Evolutionary conservation across 2,888 invertebrate genomes (phyloP).

Genomic region (Calameuta filiformis): DNA sequence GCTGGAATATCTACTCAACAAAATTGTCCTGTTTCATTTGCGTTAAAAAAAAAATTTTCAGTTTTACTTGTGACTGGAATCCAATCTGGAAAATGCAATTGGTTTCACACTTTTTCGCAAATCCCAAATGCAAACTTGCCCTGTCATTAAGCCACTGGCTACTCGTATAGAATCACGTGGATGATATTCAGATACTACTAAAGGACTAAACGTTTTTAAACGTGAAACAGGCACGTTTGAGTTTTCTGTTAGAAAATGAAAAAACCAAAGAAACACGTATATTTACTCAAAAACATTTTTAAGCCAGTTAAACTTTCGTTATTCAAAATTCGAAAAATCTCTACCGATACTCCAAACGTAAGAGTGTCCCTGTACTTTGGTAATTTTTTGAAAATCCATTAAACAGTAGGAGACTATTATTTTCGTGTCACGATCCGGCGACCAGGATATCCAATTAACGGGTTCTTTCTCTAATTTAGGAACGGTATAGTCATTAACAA

Average conservation of each 20-base stretch:
- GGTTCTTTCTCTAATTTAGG: conserved; percentile 75
- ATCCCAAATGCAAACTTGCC: conserved; percentile 63
- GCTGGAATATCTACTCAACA: too few species aligned
- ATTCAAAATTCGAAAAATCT: too few species aligned
- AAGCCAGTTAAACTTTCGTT: too few species aligned
- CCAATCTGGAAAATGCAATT: conserved; percentile 67
- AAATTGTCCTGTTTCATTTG: too few species aligned
- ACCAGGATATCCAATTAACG: conserved; percentile 85
- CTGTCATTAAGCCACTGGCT: conserved; percentile 14
- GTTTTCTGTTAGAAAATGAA: conserved; percentile 63
- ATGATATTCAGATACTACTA: conserved; percentile 70
- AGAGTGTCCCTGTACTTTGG: too few species aligned
- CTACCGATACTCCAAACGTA: too few species aligned
- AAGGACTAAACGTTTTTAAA: conserved; percentile 66
- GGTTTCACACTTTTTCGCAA: conserved; percentile 68
- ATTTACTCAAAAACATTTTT: too few species aligned
- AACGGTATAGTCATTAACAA: conserved; percentile 87
- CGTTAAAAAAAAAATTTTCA: neutral
- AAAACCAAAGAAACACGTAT: too few species aligned
- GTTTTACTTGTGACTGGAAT: conserved; percentile 67
- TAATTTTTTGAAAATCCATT: conserved; percentile 72
- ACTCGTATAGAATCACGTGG: conserved; percentile 65
- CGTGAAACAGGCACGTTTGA: conserved; percentile 68
- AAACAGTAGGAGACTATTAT: conserved; percentile 87
- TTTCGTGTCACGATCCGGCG: conserved; percentile 84